Conservation (phyloP, 1,140 invertebrate genomes). For the Drosophila malerkotliana region DNA sequence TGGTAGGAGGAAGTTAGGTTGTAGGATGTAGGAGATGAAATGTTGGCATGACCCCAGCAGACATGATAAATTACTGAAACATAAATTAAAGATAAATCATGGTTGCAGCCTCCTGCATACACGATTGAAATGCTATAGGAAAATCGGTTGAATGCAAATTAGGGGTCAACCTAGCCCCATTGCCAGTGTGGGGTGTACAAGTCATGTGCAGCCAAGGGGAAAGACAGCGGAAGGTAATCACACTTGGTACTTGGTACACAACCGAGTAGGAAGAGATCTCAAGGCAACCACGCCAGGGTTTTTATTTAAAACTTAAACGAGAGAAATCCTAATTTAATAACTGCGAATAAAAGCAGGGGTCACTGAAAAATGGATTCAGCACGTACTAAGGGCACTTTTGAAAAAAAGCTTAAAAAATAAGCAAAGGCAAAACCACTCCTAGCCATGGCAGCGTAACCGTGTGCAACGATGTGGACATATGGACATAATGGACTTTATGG, state of each 20-base stretch:
- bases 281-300: background rate
- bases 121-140: slow-evolving; percentile 49
- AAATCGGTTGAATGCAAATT: slow-evolving; percentile 40
- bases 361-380: too few relatives aligned
- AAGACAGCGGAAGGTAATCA: slow-evolving; percentile 49
- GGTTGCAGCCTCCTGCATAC: slow-evolving; percentile 38
- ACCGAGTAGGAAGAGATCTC: slow-evolving; percentile 13
- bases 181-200: slow-evolving; percentile 2
- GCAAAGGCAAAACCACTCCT: slow-evolving; percentile 10
- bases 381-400: too few relatives aligned
- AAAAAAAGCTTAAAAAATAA: slow-evolving; percentile 7
- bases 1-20: background rate
- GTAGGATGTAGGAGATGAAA: slow-evolving; percentile 1
- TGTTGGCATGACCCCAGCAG: slow-evolving; percentile 33
- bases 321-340: too few relatives aligned
- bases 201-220: slow-evolving; percentile 26
- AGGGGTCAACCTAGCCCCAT: slow-evolving; percentile 2
- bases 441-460: slow-evolving; percentile 26
- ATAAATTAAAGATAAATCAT: slow-evolving; percentile 78
- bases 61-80: slow-evolving; percentile 76
- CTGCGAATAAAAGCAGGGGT: too few relatives aligned
- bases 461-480: slow-evolving; percentile 25
- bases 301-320: background rate
- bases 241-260: slow-evolving; percentile 25
- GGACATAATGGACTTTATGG: slow-evolving; percentile 50